Percentiles rank a stretch among this genome's conserved stretches.
These are phyloP conservation scores for Datnioides undecimradiatus DNA, from an alignment of 2,113 vertebrate genomes.

Conservation along the genomic window DNA sequence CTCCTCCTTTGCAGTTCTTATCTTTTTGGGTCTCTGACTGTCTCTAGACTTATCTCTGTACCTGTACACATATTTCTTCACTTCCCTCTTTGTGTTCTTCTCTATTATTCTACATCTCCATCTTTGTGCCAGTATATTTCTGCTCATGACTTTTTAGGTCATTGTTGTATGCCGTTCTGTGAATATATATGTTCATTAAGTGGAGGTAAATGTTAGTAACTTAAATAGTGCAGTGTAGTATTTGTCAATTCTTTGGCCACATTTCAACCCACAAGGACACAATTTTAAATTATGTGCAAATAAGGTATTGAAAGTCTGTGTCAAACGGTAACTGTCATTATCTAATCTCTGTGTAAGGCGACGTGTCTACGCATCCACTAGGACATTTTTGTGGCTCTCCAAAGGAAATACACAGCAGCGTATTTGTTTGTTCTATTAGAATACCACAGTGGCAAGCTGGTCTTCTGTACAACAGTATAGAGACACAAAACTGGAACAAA, in stretches of 20 bases:
- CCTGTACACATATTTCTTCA: neutral
- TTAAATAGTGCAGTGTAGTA: neutral
- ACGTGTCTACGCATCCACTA: constrained; percentile 4
- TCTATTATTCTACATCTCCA: neutral
- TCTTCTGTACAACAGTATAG: neutral
- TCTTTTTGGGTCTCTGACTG: constrained; percentile 1
- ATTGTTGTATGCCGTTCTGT: neutral
- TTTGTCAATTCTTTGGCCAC: neutral
- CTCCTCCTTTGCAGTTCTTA: neutral
- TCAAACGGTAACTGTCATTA: neutral
- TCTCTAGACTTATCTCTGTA: neutral
- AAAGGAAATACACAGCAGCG: neutral
- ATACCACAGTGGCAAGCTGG: neutral
- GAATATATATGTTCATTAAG: neutral
- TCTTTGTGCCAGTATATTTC: neutral
- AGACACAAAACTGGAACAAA: neutral
- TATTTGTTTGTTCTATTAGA: constrained; percentile 7
- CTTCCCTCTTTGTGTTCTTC: neutral
- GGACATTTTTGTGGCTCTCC: constrained; percentile 1
- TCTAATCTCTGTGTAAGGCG: constrained; percentile 3
- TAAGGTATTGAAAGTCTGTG: neutral
- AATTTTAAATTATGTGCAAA: constrained; percentile 1
- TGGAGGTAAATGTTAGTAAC: neutral
- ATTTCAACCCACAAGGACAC: neutral
- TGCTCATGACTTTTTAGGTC: neutral